phyloP scores from a whole-genome alignment of 2,113 vertebrate genomes.

The Mus spicilegus region DNA sequence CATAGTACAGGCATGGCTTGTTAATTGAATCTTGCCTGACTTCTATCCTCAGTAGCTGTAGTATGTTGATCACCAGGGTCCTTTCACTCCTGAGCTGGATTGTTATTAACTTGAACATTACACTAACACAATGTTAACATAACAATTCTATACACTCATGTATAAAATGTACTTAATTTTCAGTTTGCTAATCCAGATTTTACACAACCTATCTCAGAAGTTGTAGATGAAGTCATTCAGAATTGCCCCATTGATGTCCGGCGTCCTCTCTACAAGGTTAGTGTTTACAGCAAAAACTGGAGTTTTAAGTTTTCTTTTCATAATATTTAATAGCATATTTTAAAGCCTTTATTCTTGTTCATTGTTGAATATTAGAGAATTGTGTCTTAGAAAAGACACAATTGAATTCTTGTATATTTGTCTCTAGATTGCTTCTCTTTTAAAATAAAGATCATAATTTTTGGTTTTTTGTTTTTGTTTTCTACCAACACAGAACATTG shows the following conservation, averaged over 20 bases:
- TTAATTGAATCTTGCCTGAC: constrained; percentile 12
- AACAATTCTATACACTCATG: neutral
- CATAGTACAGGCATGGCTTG: neutral
- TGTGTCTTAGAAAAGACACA: neutral
- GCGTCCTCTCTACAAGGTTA: constrained; percentile 98
- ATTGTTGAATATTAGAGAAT: constrained; percentile 47
- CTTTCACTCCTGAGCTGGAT: constrained; percentile 38
- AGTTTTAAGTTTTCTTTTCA: neutral
- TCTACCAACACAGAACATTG: constrained; percentile 89
- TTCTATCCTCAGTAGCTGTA: neutral
- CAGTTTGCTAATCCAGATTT: constrained; percentile 99
- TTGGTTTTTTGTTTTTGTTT: constrained; percentile 57
- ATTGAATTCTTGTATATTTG: constrained; percentile 9
- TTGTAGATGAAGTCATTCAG: constrained; percentile 99
- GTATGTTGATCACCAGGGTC: neutral
- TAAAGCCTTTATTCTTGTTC: constrained; percentile 22
- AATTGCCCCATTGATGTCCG: constrained; percentile 99
- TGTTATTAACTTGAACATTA: too few relatives aligned
- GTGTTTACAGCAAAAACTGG: constrained; percentile 58
- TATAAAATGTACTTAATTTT: constrained; percentile 65
- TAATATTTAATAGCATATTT: neutral
- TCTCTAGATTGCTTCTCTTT: neutral
- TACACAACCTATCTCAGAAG: constrained; percentile 98
- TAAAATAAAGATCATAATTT: constrained; percentile 49
- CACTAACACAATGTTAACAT: neutral